phyloP scores from a whole-genome alignment of 2,797 vertebrate species.

The Trichosurus vulpecula region DNA sequence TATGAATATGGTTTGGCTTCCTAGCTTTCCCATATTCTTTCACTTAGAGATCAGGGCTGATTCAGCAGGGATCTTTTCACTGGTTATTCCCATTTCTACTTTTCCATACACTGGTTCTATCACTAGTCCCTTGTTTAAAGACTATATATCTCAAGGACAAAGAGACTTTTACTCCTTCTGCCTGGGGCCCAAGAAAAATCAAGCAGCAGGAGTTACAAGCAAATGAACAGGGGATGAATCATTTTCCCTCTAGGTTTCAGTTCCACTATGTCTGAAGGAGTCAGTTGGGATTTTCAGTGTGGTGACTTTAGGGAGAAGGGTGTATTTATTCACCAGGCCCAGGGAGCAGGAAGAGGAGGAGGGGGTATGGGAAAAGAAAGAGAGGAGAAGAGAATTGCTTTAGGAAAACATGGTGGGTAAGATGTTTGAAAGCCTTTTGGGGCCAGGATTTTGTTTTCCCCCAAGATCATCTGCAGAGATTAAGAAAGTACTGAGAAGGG shows the following conservation, averaged over 20 bases:
- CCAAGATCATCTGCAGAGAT: not conserved
- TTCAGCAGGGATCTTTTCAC: not conserved
- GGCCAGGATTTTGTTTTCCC: not conserved
- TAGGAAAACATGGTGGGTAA: not conserved
- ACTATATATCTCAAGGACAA: not conserved
- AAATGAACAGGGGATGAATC: not conserved
- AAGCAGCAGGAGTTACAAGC: not conserved
- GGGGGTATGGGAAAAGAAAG: not conserved
- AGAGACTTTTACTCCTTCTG: not conserved
- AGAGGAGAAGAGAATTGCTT: not conserved
- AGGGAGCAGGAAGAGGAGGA: not conserved
- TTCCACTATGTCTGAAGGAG: not conserved
- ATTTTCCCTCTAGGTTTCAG: not conserved
- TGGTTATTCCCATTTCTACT: not conserved
- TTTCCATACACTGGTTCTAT: not conserved
- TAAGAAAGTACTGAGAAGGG: not conserved
- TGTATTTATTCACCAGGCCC: not conserved
- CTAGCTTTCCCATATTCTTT: not conserved
- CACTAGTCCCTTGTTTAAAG: not conserved
- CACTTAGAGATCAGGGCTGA: not conserved
- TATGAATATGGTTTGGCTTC: not conserved
- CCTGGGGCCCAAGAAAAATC: not conserved
- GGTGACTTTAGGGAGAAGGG: not conserved
- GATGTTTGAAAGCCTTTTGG: not conserved
- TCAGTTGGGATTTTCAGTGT: not conserved